These are phyloP conservation scores for Synergus itoensis DNA, from an alignment of 2,888 invertebrate species.

Conservation along the genomic window DNA sequence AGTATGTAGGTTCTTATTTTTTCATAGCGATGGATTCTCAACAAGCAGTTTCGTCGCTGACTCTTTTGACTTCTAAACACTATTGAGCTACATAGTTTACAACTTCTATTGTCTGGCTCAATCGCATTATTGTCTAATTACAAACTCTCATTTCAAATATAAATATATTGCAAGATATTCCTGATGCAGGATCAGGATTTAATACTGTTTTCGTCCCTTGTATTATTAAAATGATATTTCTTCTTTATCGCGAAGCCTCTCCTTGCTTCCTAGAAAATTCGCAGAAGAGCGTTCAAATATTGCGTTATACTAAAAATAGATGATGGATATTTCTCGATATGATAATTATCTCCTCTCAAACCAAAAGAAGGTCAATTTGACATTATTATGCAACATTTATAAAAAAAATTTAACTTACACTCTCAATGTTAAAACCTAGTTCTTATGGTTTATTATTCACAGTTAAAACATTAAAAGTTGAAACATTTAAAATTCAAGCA, in stretches of 20 bases:
- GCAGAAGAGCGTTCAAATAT: neutral
- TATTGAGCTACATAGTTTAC: constrained; percentile 33
- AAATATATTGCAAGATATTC: constrained; percentile 42
- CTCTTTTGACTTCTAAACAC: constrained; percentile 34
- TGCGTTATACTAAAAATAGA: neutral
- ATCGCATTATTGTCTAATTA: constrained; percentile 41
- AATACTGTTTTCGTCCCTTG: constrained; percentile 40
- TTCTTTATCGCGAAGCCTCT: constrained; percentile 26
- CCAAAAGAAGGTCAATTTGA: too few species aligned
- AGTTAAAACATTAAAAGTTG: neutral
- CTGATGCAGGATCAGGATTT: constrained; percentile 35
- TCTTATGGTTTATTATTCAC: too few species aligned
- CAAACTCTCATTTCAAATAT: constrained; percentile 36
- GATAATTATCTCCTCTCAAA: neutral
- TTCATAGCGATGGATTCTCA: constrained; percentile 17
- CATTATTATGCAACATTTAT: too few species aligned
- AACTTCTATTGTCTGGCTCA: constrained; percentile 26
- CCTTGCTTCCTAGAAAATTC: constrained; percentile 20
- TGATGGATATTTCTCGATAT: neutral
- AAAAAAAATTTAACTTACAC: neutral
- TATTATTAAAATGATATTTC: constrained; percentile 41
- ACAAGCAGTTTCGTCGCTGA: constrained; percentile 38
- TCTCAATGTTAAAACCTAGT: neutral
- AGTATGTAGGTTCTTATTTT: constrained; percentile 15
- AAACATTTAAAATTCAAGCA: neutral